Conservation (phyloP, 2,113 vertebrate species). For the Pterocles orientalis region DNA sequence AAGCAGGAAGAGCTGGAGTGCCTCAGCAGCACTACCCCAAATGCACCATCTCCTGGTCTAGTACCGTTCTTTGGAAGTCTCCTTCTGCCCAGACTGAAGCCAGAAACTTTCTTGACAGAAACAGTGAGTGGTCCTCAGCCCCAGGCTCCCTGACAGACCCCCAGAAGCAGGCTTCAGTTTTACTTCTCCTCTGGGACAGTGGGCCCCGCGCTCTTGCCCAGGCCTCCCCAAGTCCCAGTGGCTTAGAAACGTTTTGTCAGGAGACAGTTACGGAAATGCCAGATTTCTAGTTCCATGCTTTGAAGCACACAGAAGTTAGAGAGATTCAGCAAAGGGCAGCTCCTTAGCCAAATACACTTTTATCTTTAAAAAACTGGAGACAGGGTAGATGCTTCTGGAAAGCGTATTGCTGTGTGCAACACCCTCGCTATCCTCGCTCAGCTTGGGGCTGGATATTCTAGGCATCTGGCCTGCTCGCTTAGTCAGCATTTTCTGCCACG, state of each 20-base stretch:
- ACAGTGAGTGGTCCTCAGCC: neutral
- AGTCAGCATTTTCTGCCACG: neutral
- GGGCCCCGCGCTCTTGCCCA: rapidly evolving
- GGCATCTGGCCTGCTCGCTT: neutral
- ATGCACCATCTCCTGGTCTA: neutral
- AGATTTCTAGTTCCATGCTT: neutral
- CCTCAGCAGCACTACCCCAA: neutral
- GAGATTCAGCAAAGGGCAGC: neutral
- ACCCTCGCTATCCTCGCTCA: neutral
- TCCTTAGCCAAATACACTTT: neutral
- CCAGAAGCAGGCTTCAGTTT: neutral
- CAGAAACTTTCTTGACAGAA: neutral
- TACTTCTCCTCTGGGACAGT: neutral
- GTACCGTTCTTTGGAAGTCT: neutral
- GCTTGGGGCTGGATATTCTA: neutral
- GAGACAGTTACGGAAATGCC: neutral
- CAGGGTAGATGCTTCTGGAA: neutral
- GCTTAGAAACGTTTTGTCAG: neutral
- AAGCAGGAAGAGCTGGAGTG: neutral
- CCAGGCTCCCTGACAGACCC: rapidly evolving
- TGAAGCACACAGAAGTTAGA: neutral
- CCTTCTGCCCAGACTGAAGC: neutral
- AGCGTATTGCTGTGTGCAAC: neutral
- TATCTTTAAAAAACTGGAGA: neutral
- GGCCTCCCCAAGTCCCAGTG: rapidly evolving